These are phyloP conservation scores for Garrulus glandarius DNA, from an alignment of 2,797 vertebrate species.

Conservation along the genomic window DNA sequence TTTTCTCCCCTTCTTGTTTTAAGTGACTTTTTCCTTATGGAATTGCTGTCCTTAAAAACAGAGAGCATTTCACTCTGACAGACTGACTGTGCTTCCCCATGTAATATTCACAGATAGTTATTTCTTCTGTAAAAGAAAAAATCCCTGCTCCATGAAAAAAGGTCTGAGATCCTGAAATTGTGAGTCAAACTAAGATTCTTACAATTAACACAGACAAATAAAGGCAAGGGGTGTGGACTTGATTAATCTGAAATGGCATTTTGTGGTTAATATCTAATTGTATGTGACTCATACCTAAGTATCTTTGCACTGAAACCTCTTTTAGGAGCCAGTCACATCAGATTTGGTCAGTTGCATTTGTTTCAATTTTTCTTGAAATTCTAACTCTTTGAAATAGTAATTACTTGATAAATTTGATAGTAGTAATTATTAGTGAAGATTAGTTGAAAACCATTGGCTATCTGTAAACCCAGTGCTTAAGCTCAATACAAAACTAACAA, in stretches of 20 bases:
- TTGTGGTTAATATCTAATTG: not conserved
- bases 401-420: not conserved
- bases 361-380: not conserved
- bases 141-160: not conserved
- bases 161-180: not conserved
- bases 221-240: not conserved
- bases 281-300: not conserved
- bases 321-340: not conserved
- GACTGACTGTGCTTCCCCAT: not conserved
- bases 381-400: not conserved
- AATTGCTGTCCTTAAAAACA: not conserved
- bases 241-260: not conserved
- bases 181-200: not conserved
- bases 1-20: accelerated
- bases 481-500: not conserved
- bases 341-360: not conserved
- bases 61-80: not conserved
- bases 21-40: not conserved
- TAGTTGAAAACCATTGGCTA: not conserved
- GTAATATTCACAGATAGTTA: not conserved
- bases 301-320: not conserved
- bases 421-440: not conserved
- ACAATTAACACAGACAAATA: not conserved
- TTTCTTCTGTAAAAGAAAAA: slow-evolving; percentile 9
- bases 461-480: accelerated